Conservation (phyloP, 2,113 vertebrate genomes). For the Thermophis baileyi region DNA sequence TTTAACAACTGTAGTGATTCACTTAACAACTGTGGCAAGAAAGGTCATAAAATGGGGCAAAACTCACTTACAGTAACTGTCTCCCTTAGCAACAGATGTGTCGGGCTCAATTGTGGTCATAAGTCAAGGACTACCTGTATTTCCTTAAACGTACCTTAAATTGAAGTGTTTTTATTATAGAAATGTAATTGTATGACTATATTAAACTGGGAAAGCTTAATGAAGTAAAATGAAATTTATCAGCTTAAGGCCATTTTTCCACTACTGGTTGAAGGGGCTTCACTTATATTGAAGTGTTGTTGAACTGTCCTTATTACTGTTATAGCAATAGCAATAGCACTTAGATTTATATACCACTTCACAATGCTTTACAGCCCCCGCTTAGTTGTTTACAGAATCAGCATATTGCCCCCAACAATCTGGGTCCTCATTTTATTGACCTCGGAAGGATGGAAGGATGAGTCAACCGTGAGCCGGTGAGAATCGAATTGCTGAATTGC, state of each 20-base stretch:
- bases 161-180: neutral
- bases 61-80: neutral
- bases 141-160: neutral
- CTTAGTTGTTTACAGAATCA: too few species aligned
- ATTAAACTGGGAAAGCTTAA: neutral
- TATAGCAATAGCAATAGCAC: neutral
- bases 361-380: too few species aligned
- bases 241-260: neutral
- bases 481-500: too few species aligned
- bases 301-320: neutral
- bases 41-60: neutral
- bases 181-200: neutral
- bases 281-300: neutral
- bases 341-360: too few species aligned
- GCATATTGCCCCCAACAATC: too few species aligned
- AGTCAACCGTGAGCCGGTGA: too few species aligned
- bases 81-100: neutral
- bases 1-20: neutral
- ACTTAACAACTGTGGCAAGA: neutral
- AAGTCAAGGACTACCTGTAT: neutral
- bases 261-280: neutral
- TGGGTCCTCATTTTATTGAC: too few species aligned
- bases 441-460: too few species aligned
- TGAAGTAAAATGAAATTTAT: neutral
- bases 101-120: neutral